Evolutionary conservation across 2,113 vertebrate genomes (phyloP).

Genomic region (Brachyhypopomus gauderio): DNA sequence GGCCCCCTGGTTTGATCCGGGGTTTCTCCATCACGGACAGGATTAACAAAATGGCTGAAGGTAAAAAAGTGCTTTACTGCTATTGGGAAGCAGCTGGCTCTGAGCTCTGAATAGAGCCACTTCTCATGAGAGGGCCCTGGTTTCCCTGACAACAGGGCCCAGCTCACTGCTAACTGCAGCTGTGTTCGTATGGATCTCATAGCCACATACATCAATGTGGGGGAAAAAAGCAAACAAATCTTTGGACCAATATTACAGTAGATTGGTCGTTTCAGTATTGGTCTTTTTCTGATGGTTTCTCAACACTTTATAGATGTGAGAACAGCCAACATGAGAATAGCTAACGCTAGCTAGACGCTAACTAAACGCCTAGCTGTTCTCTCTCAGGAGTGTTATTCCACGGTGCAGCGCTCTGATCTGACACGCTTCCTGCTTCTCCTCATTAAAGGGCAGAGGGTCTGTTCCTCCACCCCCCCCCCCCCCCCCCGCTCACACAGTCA

Average conservation of each 20-base stretch:
- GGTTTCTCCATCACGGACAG: neutral
- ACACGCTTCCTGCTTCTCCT: neutral
- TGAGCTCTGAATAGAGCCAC: slow-evolving; percentile 46
- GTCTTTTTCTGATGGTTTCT: too few relatives aligned
- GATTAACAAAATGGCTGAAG: slow-evolving; percentile 16
- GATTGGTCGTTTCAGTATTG: too few relatives aligned
- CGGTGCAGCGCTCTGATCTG: neutral
- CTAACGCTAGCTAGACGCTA: too few relatives aligned
- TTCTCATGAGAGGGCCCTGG: slow-evolving; percentile 45
- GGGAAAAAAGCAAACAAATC: neutral
- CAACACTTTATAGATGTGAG: too few relatives aligned
- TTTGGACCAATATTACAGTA: too few relatives aligned
- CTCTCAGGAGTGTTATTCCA: neutral
- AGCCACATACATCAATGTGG: neutral
- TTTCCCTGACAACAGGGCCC: slow-evolving; percentile 66
- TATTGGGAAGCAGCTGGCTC: slow-evolving; percentile 46
- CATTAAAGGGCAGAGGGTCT: neutral
- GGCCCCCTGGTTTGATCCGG: neutral
- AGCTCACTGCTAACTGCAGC: slow-evolving; percentile 52
- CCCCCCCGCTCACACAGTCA: slow-evolving; percentile 20
- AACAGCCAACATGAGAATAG: too few relatives aligned
- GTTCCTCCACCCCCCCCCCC: slow-evolving; percentile 2
- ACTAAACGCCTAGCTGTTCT: too few relatives aligned
- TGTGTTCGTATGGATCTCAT: slow-evolving; percentile 41
- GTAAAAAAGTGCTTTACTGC: slow-evolving; percentile 25